Percentiles rank a stretch among this genome's conserved stretches.
These are phyloP conservation scores for Sphaeridia pumilis DNA, from an alignment of 2,888 invertebrate genomes.

Conservation along the genomic window DNA sequence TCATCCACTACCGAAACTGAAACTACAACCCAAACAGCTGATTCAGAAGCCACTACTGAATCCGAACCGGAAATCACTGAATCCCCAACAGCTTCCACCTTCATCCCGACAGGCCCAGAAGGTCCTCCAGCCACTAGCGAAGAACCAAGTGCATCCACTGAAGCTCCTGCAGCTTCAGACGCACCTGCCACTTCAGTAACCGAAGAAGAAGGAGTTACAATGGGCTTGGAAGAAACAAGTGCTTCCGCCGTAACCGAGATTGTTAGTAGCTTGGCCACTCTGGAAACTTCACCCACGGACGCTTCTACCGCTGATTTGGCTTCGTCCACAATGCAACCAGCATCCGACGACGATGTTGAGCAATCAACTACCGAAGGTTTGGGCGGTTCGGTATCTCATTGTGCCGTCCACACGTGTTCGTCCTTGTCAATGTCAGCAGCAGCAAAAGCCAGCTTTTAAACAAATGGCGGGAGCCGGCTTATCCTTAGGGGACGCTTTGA, in stretches of 20 bases:
- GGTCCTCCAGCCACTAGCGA: neutral
- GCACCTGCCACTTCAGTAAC: neutral
- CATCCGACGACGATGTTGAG: neutral
- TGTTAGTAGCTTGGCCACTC: conserved; percentile 18
- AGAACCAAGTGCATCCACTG: neutral
- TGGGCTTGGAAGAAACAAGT: no score
- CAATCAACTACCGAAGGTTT: neutral
- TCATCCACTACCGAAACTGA: neutral
- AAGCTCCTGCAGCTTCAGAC: neutral
- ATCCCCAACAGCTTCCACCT: neutral
- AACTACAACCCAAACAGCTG: neutral
- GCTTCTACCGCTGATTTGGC: conserved; percentile 29
- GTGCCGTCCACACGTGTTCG: no score
- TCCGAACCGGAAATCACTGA: conserved; percentile 7
- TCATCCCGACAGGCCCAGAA: neutral
- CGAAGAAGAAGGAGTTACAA: conserved; percentile 17
- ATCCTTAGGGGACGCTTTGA: no score
- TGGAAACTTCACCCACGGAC: conserved; percentile 25
- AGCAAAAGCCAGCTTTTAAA: no score
- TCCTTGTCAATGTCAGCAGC: no score
- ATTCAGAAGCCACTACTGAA: conserved; percentile 15
- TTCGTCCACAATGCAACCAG: neutral
- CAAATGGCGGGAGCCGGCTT: no score
- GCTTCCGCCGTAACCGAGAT: conserved; percentile 22
- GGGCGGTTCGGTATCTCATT: no score